Percentiles rank a stretch among this genome's conserved stretches.
Conservation (phyloP, 2,797 vertebrate genomes). For the Artibeus lituratus region DNA sequence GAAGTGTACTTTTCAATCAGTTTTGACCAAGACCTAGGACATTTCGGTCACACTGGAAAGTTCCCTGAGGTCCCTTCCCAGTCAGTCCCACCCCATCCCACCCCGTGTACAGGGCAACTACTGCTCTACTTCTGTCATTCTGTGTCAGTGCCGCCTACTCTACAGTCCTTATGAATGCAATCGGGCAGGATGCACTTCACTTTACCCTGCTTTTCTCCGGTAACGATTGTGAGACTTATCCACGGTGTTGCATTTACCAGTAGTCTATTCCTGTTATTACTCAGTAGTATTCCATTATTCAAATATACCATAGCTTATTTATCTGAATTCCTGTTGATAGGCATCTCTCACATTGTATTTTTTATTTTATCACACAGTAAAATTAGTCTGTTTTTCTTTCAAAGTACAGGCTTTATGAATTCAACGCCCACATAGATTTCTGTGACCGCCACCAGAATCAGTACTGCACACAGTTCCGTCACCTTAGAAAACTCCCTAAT, state of each 20-base stretch:
- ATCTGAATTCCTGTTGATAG: neutral
- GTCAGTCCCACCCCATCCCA: rapidly evolving
- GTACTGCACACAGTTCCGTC: neutral
- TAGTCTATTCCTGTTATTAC: neutral
- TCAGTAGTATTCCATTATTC: neutral
- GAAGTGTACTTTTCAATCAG: neutral
- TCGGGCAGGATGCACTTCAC: neutral
- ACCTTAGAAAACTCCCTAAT: neutral
- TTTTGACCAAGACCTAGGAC: slow-evolving; percentile 20
- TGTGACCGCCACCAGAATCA: neutral
- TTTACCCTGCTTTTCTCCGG: neutral
- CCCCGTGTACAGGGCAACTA: neutral
- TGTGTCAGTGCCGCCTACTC: neutral
- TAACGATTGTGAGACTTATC: neutral
- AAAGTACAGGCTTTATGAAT: neutral
- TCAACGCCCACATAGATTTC: neutral
- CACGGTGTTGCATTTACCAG: neutral
- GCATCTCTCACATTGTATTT: neutral
- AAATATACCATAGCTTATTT: neutral
- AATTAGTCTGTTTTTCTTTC: neutral
- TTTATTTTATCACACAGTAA: neutral
- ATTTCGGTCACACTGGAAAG: neutral
- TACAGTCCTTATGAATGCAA: neutral
- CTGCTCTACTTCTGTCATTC: neutral
- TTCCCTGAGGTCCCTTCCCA: neutral